Evolutionary conservation across 30 jellyfish, hydroid and myxozoan species (phyloP), one percentile per base, ranked within the genome.

Genomic region (Nemopilema nomurai): DNA sequence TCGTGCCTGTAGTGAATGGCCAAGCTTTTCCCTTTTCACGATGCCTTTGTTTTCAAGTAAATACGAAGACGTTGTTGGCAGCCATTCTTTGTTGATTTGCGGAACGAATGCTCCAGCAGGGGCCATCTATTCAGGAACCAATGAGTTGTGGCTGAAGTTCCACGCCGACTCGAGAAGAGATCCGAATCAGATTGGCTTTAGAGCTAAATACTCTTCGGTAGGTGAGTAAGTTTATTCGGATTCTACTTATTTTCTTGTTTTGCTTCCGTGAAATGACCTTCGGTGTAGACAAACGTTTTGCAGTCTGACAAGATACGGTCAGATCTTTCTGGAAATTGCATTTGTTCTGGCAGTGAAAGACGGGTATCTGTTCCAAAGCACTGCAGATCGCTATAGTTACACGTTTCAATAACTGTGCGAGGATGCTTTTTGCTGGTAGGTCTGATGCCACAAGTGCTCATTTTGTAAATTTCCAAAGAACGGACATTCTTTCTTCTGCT

Each of bases 101-200:
- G 97, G 96, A n/a, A 81, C 28, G 67, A 78, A 86, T 18, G 90
- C 88, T 32, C 96, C 93, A 16, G 27, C 28, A 13, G 84, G 89
- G 1, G 71, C 52, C 49, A 91, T 91, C 27, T 49, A 82, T 1
- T 82, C 96, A 0, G 93, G 86, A 32, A 85, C 72, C 4, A 91
- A 84, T 68, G 82, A 81, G 18, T 70, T 91, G n/a, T 91, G 97
- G 97, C 31, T 91, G 20, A 77, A 92, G 31, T 91, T 91, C 69
- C 70, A 68, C 27, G 96, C 97, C 23, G 96, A 91, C 64, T 68
- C 67, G 20, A 18, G 41, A 22, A 91, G 66, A 69, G 90, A 75
- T 26, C 67, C 67, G 25, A 82, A 81, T 32, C 95, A 91, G 62
- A 74, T 81, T 4, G 97, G 97, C 51, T 91, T 91, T 69, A 80